Evolutionary conservation across 2,113 vertebrate species (phyloP).

Genomic region (Pedetes capensis): DNA sequence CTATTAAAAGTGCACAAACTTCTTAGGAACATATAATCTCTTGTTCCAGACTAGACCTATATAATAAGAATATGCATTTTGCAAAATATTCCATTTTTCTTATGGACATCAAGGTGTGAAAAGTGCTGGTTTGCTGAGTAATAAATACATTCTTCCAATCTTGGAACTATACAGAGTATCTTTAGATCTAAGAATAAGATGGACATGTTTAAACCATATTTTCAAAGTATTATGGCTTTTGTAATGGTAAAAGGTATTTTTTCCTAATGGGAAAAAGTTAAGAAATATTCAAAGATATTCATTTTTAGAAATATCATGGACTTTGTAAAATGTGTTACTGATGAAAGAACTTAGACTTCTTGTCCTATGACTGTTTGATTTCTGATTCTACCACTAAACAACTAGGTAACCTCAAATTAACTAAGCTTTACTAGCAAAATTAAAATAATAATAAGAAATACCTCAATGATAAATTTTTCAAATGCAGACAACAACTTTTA

Average conservation of each 20-base stretch:
- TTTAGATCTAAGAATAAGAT: neutral
- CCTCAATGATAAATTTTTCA: neutral
- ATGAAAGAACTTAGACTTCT: neutral
- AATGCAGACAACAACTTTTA: neutral
- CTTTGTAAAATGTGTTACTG: neutral
- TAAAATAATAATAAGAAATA: neutral
- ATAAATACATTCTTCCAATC: neutral
- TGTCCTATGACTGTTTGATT: neutral
- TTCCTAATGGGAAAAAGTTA: neutral
- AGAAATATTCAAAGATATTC: neutral
- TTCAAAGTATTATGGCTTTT: neutral
- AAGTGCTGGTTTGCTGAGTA: neutral
- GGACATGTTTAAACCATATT: neutral
- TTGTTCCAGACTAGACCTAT: neutral
- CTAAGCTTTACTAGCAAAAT: neutral
- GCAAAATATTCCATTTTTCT: neutral
- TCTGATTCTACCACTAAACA: neutral
- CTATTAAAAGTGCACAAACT: neutral
- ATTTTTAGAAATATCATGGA: neutral
- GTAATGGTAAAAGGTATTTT: neutral
- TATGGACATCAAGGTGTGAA: neutral
- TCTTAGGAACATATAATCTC: neutral
- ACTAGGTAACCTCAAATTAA: neutral
- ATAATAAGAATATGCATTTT: neutral
- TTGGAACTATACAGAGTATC: neutral